These are phyloP conservation scores for Heptranchias perlo DNA, from an alignment of 2,113 vertebrate genomes.

Conservation along the genomic window DNA sequence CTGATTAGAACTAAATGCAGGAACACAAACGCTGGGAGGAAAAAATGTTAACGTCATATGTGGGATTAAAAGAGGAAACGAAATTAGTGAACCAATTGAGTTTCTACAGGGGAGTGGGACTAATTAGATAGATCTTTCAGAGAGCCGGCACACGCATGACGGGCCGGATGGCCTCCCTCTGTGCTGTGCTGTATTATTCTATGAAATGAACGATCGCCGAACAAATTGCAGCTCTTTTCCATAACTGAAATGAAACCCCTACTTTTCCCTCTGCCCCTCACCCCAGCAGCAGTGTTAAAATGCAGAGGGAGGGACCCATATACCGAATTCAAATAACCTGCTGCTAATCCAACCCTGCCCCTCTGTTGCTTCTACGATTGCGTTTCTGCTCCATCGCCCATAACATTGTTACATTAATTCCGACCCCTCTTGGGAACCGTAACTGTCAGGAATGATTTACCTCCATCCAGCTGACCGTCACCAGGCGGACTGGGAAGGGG, in stretches of 20 bases:
- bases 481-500: background rate
- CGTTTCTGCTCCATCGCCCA: constrained; percentile 76
- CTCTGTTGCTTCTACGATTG: constrained; percentile 45
- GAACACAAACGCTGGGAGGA: background rate
- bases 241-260: background rate
- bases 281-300: background rate
- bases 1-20: background rate
- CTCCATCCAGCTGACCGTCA: constrained; percentile 62
- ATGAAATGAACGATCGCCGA: background rate
- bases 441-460: constrained; percentile 83
- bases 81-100: too few relatives aligned
- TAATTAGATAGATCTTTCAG: too few relatives aligned
- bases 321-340: background rate
- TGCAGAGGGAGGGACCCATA: background rate
- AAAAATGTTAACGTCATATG: background rate
- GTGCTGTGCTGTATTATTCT: too few relatives aligned
- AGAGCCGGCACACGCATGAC: too few relatives aligned
- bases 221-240: background rate
- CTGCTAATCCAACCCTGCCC: constrained; percentile 48
- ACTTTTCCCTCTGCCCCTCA: constrained; percentile 22
- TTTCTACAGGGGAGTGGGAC: too few relatives aligned
- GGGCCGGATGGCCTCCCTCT: too few relatives aligned
- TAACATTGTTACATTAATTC: constrained; percentile 82
- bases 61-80: background rate
- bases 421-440: constrained; percentile 78